Base-by-base conservation (phyloP, 2,888 invertebrate genomes). In the Argynnis bischoffii region DNA sequence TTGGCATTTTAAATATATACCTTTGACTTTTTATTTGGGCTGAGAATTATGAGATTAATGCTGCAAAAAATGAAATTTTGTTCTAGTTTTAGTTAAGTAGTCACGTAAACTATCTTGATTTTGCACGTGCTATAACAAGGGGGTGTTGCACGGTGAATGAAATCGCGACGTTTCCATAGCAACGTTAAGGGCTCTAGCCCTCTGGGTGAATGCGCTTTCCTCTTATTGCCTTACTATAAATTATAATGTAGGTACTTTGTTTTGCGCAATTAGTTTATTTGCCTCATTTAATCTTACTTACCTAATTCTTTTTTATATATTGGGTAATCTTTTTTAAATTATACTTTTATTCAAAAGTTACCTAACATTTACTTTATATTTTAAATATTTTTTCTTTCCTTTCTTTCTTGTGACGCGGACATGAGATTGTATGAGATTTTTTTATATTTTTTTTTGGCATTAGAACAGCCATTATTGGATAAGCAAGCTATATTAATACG, bases 131-230 rank as follows among this genome's bases (percentile, higher is more conserved):
- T 77, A 69, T 69, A 74, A 65, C 72, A 74, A 77, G 75, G 76
- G 76, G 77, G 75, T 78, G 79, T 74, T 76, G 80, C 81, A 81
- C 81, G 79, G 81, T 81, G 85, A 84, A 86, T 84, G 79, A 82
- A 86, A 84, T 82, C 85, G 83, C 81, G 83, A 72, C 79, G 91
- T 91, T 85, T 79, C 85, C 79, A 91, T 87, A 78, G 86, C 76
- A 84, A 92, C 90, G 82, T 73, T 73, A 79, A 85, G 91, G 91
- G 91, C 86, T 82, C 76, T 82, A 81, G 87, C 86, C 85, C 84
- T 81, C 61, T 78, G 72, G 71, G 59, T 66, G 72, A 66, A 72
- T 75, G 70, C 73, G 71, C 75, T 74, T 74, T 74, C 72, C 70
- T 72, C 69, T 69, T 69, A 55, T 55, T 66, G 56, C 53, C 63